Base-by-base conservation (phyloP, 1,140 invertebrate genomes). In the Planococcus citri region DNA sequence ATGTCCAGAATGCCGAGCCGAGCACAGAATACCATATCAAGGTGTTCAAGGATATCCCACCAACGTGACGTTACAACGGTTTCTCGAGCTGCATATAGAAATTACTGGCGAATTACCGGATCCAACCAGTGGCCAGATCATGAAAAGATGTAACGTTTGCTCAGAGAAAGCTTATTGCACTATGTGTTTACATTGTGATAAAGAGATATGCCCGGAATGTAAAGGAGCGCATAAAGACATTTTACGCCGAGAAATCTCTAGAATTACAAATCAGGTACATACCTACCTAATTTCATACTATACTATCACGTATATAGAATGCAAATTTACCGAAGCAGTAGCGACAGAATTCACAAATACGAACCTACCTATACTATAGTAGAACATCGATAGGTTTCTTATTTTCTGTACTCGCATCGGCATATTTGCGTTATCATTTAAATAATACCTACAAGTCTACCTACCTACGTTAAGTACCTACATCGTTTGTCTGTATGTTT, bases 1-100 rank as follows among this genome's bases (percentile, higher is more conserved):
- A 84, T 99, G 96, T 84, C 96, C 97, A 76, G 96, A 99, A 87
- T 99, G 97, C 78, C 85, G 96, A 70, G 92, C 94, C 68, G 95
- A 98, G 82, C 95, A 98, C 82, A 84, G 93, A 71, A 94, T 98
- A 75, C 95, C 95, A 51, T 96, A 95, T 79, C 92, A 96, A 80
- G 95, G 95, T 29, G 91, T 97, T 20, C 92, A 94, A 80, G 91
- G 90, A 22, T 96, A 95, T 79, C 95, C 94, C 51, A 96, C 92
- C 73, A 98, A 98, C 80, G 93, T 97, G 3, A 98, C 95, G 27
- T 82, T 98, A 25, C 92, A 95, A 79, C 83, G 94, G 67, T 98
- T 98, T 80, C 82, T 98, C 71, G 95, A 98, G 78, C 84, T 97
- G 57, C 95, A 94, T 77, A 91, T 94, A 78, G 90, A 95, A 80